Base-by-base conservation (phyloP, 2,797 vertebrate genomes). In the Hippocampus kuda region DNA sequence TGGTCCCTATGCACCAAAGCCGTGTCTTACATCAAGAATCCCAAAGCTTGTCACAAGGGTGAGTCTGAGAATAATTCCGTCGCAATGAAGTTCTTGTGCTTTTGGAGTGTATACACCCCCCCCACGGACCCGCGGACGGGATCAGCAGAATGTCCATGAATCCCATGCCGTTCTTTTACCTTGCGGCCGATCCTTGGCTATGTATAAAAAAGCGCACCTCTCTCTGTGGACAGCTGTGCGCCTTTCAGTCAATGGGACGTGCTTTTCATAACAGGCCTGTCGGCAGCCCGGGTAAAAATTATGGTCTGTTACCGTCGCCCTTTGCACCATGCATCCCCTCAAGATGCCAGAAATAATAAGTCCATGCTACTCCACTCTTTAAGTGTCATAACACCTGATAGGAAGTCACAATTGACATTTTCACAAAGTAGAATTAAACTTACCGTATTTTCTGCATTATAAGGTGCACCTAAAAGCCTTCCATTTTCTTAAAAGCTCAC, bases 1-100 rank as follows among this genome's bases (percentile, higher is more conserved):
- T 99, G 97, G 97, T 99, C 97, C 68, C 78, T 99, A 80, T 97
- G 97, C 86, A 97, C 93, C 5, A 99, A 99, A 81, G 95, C 95
- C 0, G 94, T 99, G 26, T 99, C 96, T 48, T 99, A 97, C 88
- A 99, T 99, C 89, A 99, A 98, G 80, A 95, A 98, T 79, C 97
- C 97, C 63, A 99, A 99, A 84, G 91, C 94, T 0, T 99, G 97
- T 84, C 94, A 93, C 78, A 96, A 96, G 82, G 95, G 97, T 99
- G 75, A 93, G 94, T 90, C 75, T 75, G 63, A 71, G 15, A 73
- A 60, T 68, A 22, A 76, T 74, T 41, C 70, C 67, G 74, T 72
- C 79, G 61, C 62, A 72, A 81, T 68, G 72, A 70, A 70, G 67
- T 73, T 51, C 60, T 34, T 10, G 24, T 57, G 72, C 4, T 51